phyloP scores from a whole-genome alignment of 2,888 invertebrate species.

The Acrocera orbiculus region DNA sequence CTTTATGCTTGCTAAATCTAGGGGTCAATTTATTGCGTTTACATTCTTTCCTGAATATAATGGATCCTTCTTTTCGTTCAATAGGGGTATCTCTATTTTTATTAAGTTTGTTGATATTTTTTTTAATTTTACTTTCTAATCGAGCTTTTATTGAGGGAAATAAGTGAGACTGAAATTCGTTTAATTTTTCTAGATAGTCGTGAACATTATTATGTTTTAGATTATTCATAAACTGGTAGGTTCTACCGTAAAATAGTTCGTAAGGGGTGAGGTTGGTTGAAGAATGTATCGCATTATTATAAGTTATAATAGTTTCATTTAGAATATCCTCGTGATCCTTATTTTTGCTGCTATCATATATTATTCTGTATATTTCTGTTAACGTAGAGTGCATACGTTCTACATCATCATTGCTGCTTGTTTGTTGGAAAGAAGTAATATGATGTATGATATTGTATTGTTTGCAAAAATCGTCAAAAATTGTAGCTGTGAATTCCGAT shows the following conservation, averaged over 20 bases:
- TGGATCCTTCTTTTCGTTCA: not conserved
- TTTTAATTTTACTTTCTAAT: slow-evolving; percentile 3
- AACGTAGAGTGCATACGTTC: slow-evolving; percentile 11
- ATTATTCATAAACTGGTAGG: not conserved
- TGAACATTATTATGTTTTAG: slow-evolving; percentile 3
- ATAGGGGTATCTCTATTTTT: slow-evolving; percentile 1
- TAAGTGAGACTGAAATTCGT: slow-evolving; percentile 2
- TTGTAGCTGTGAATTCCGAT: slow-evolving; percentile 6
- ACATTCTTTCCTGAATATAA: slow-evolving; percentile 3
- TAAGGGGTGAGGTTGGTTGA: slow-evolving; percentile 8
- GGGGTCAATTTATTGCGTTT: slow-evolving; percentile 5
- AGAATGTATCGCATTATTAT: slow-evolving; percentile 8
- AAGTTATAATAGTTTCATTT: slow-evolving; percentile 7
- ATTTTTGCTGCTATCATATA: slow-evolving; percentile 6
- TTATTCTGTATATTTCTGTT: slow-evolving; percentile 9
- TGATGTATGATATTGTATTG: slow-evolving; percentile 6
- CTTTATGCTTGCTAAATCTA: slow-evolving; percentile 6
- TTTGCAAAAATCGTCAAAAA: slow-evolving; percentile 5
- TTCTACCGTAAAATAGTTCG: slow-evolving; percentile 6
- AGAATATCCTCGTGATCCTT: slow-evolving; percentile 7
- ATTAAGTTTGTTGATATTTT: slow-evolving; percentile 5
- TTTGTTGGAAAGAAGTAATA: slow-evolving; percentile 7
- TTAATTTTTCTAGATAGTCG: slow-evolving; percentile 5
- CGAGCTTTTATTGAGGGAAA: not conserved
- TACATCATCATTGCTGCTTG: slow-evolving; percentile 9